Evolutionary conservation across 1,140 invertebrate genomes (phyloP), one percentile per base, ranked within the genome.

Genomic region (Zaprionus davidi): DNA sequence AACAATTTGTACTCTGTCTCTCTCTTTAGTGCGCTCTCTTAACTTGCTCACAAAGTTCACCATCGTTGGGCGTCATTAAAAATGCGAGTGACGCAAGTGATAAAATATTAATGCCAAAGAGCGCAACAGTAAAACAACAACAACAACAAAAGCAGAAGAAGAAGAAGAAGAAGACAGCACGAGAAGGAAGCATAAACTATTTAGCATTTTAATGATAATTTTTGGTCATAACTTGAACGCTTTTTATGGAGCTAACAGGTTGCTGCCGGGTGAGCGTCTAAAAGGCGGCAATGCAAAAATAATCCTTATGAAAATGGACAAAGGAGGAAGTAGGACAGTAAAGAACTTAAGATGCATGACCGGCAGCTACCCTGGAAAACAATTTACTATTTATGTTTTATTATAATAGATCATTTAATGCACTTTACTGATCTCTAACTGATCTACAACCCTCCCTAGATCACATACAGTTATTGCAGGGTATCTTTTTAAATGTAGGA

Each of bases 11-110:
- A n/a, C 9, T 24, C 24, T 26, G 4, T 26, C 41, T 51, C 41
- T 51, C 57, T 53, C 20, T 57, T 28, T 51, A n/a, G 17, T 36
- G 1, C 15, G 24, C 31, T 41, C 26, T 26, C 57, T 59, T 44
- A 26, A 38, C 69, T 56, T 56, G 9, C 68, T 68, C 46, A 64
- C 36, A 53, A 44, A 13, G 26, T 67, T 67, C 13, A 22, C 15
- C 7, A 55, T 17, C 20, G 66, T 38, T 51, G 71, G 71, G 76
- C 71, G 55, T 75, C 79, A 90, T 74, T 75, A 75, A 77, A 79
- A 72, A 82, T 85, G 79, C 79, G 59, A 76, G 85, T 90, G 85
- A 90, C 85, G 85, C 85, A 90, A 90, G 85, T 90, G 70, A 85
- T 90, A 63, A 90, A 90, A 90, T 60, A 85, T 90, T 84, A 66